Evolutionary conservation across 2,888 invertebrate genomes (phyloP).

Genomic region (Mesochorus sp.): DNA sequence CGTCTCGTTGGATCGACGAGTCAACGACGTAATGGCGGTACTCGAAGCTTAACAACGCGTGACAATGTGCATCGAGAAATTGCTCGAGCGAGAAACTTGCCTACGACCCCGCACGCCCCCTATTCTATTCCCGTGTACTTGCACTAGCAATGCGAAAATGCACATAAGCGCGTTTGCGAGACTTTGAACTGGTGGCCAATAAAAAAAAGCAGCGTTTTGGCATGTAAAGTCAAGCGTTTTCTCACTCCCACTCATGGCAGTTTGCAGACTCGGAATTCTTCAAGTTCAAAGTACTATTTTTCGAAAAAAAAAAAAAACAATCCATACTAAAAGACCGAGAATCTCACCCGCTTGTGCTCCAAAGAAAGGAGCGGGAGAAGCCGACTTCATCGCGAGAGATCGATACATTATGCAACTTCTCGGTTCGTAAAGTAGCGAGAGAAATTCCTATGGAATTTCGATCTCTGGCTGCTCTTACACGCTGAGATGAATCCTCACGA

Average conservation of each 20-base stretch:
- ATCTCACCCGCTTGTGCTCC: constrained; percentile 17
- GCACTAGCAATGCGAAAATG: not conserved
- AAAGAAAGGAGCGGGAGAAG: not conserved
- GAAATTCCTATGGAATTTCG: constrained; percentile 67
- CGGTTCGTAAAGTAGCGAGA: constrained; percentile 77
- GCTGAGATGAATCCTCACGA: not conserved
- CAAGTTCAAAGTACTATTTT: no score
- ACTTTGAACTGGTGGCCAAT: no score
- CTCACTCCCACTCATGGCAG: no score
- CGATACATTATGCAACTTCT: constrained; percentile 80
- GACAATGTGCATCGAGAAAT: constrained; percentile 79
- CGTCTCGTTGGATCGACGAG: constrained; percentile 29
- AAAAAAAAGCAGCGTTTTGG: no score
- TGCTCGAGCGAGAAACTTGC: constrained; percentile 72
- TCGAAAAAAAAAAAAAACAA: no score
- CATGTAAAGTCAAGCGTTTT: no score
- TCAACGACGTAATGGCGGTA: constrained; percentile 74
- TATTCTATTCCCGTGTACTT: constrained; percentile 10
- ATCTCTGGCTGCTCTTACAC: constrained; percentile 6
- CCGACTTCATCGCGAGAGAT: constrained; percentile 63
- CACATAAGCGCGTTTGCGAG: no score
- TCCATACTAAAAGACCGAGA: not conserved
- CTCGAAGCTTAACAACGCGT: constrained; percentile 80
- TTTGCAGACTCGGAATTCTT: no score
- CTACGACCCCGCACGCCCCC: constrained; percentile 57